Conservation (phyloP, 2,888 invertebrate species). For the Tortrix viridana region DNA sequence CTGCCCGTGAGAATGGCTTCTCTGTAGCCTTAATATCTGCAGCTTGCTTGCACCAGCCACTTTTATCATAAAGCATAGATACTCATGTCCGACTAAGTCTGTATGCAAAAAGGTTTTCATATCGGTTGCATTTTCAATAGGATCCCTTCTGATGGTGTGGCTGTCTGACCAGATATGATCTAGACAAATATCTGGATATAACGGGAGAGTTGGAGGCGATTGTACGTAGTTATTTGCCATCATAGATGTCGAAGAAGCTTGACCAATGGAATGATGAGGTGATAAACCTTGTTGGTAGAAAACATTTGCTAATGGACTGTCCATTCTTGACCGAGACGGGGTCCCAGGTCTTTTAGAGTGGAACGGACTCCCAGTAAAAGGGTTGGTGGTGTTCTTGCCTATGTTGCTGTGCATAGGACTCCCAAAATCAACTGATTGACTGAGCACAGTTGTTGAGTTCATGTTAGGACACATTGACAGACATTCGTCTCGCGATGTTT, state of each 20-base stretch:
- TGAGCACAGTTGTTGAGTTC: slow-evolving; percentile 69
- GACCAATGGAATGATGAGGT: slow-evolving; percentile 75
- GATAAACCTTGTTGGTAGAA: slow-evolving; percentile 78
- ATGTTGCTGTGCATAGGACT: slow-evolving; percentile 71
- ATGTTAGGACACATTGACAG: slow-evolving; percentile 83
- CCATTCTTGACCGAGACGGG: slow-evolving; percentile 65
- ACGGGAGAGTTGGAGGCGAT: slow-evolving; percentile 85
- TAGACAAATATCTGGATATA: slow-evolving; percentile 93
- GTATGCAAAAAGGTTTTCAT: slow-evolving; percentile 91
- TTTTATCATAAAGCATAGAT: slow-evolving; percentile 89
- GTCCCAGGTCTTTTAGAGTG: slow-evolving; percentile 66
- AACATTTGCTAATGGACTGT: slow-evolving; percentile 76
- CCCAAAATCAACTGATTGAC: slow-evolving; percentile 72
- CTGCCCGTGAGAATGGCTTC: slow-evolving; percentile 80
- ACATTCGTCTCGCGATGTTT: slow-evolving; percentile 89
- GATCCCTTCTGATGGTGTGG: slow-evolving; percentile 65
- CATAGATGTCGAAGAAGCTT: slow-evolving; percentile 75
- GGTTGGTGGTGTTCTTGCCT: slow-evolving; percentile 63
- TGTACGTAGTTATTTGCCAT: slow-evolving; percentile 76
- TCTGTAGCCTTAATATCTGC: slow-evolving; percentile 87
- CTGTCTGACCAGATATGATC: slow-evolving; percentile 96
- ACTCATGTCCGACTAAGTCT: slow-evolving; percentile 94
- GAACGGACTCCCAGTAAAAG: slow-evolving; percentile 71
- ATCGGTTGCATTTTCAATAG: slow-evolving; percentile 63
- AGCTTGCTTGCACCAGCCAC: slow-evolving; percentile 78